Base-by-base conservation (phyloP, 1,140 invertebrate species). In the Papilio helenus region DNA sequence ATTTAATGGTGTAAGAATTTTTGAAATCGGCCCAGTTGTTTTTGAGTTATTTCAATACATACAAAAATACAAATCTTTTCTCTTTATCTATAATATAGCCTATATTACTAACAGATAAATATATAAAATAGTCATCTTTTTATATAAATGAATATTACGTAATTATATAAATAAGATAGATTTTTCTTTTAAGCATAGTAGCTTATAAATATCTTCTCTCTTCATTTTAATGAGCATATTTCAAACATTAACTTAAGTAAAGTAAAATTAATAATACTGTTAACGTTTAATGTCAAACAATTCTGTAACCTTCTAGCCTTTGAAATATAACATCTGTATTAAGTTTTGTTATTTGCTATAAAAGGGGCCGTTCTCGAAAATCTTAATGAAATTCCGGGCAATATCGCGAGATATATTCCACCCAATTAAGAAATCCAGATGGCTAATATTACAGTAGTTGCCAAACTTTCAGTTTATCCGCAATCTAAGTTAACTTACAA, bases 311-410 rank as follows among this genome's bases (percentile, higher is more conserved):
- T 16, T 29, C 18, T 68, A 1, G 61, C 26, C 12, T 68, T 68
- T 68, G 26, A 29, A 34, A 12, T 68, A 1, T 12, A 29, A 68
- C 12, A 68, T 68, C 23, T 65, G 23, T 29, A 68, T 68, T 68
- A 68, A 29, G 61, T 68, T 68, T 68, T 68, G 12, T 16, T 68
- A 12, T 16, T 68, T 68, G 26, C 61, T 29, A 68, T 18, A 68
- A 34, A 68, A 68, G 26, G 14, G 61, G 61, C 26, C 23, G 23
- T 34, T 68, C 61, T 29, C 61, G 61, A 18, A 61, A 61, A 68
- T 29, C 12, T 34, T 68, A 68, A 68, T 68, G 61, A 68, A 68
- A 68, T 68, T 68, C 61, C 61, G 26, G 4, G 26, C 3, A 68
- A 3, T 61, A 29, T 68, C 26, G 26, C 26, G 26, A 34, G 61